A percentile compares a stretch with the other conserved stretches of the same genome.
Evolutionary conservation across 2,888 invertebrate genomes (phyloP).

Genomic region (Lydus trimaculatus): DNA sequence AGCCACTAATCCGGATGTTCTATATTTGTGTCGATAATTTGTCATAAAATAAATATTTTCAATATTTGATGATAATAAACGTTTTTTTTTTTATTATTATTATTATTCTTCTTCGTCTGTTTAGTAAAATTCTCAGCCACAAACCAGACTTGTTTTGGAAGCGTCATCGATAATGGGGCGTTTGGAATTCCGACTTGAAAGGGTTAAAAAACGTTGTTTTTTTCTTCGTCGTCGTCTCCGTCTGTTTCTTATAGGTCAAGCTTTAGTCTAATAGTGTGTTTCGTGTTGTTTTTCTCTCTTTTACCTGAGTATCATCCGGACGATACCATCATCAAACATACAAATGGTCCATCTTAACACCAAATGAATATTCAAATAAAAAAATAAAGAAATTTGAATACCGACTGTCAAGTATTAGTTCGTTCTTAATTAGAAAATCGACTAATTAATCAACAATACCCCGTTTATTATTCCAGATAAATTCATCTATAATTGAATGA

Average conservation of each 20-base stretch:
- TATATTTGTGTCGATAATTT: slow-evolving; percentile 26
- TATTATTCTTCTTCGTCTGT: background rate
- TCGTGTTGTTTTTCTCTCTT: too few species aligned
- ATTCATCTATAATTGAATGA: background rate
- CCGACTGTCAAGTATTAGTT: background rate
- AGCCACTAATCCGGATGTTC: slow-evolving; percentile 22
- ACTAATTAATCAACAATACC: background rate
- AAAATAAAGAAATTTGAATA: slow-evolving; percentile 14
- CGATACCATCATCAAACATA: background rate
- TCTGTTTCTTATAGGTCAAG: slow-evolving; percentile 21
- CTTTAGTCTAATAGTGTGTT: slow-evolving; percentile 1
- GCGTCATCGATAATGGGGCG: slow-evolving; percentile 16
- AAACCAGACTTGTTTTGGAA: slow-evolving; percentile 7
- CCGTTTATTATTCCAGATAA: background rate
- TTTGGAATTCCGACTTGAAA: slow-evolving; percentile 23
- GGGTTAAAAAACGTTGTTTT: slow-evolving; percentile 26
- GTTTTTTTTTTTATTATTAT: background rate
- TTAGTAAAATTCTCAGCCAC: background rate
- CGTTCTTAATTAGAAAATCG: background rate
- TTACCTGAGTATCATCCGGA: slow-evolving; percentile 21
- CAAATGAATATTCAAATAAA: slow-evolving; percentile 26
- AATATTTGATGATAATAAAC: background rate
- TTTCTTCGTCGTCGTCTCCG: background rate
- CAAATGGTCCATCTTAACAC: slow-evolving; percentile 6
- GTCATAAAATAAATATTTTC: slow-evolving; percentile 16